These are phyloP conservation scores for Eupithecia subumbrata DNA, from an alignment of 2,888 invertebrate genomes.

Conservation along the genomic window DNA sequence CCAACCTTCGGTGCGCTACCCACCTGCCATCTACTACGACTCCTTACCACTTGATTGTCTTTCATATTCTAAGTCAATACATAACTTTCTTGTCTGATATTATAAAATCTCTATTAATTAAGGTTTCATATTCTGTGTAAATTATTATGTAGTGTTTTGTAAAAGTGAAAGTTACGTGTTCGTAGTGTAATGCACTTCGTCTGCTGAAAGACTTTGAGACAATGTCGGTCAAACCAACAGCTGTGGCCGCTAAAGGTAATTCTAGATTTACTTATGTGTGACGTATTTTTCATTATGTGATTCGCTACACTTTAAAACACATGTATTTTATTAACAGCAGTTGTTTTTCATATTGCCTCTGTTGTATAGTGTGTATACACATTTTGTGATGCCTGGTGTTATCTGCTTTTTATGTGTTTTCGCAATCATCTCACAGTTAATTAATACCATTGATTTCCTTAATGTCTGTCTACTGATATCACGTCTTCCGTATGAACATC, in stretches of 20 bases:
- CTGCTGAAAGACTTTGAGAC: constrained; percentile 47
- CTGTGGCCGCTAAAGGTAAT: constrained; percentile 68
- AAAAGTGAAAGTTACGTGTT: constrained; percentile 45
- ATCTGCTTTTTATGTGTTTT: neutral
- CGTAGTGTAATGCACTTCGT: constrained; percentile 45
- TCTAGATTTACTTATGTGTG: constrained; percentile 18
- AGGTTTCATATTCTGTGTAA: constrained; percentile 12
- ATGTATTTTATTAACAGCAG: constrained; percentile 18
- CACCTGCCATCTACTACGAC: neutral
- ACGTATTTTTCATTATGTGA: constrained; percentile 16
- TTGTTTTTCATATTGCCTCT: constrained; percentile 14
- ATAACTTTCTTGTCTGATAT: too few relatives aligned
- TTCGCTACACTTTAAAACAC: constrained; percentile 17
- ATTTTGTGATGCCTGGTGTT: neutral
- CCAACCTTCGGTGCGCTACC: constrained; percentile 38
- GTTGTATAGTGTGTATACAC: constrained; percentile 1
- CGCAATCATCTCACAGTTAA: neutral
- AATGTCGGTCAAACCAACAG: constrained; percentile 68
- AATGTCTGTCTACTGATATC: neutral
- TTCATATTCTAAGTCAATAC: neutral
- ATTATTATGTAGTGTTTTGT: constrained; percentile 28
- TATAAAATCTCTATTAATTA: neutral
- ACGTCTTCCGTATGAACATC: neutral
- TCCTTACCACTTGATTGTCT: neutral
- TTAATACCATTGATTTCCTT: neutral